These are phyloP conservation scores for Peromyscus eremicus DNA, from an alignment of 2,797 vertebrate species.

Conservation along the genomic window DNA sequence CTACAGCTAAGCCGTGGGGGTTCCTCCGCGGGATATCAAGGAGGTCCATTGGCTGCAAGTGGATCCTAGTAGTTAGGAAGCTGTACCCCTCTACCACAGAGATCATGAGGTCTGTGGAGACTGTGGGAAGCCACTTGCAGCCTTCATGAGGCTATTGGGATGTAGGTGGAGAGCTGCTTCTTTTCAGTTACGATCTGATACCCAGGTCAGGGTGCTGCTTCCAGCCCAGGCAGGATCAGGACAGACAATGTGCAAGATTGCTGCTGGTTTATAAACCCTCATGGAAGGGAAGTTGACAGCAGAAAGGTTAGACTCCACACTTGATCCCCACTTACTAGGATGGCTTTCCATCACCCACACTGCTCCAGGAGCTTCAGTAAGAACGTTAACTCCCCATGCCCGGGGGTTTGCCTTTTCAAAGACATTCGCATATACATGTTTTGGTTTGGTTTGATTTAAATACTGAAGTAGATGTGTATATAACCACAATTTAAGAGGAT, in stretches of 20 bases:
- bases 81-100: fast-evolving
- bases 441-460: not conserved
- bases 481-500: not conserved
- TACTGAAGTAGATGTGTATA: not conserved
- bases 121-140: fast-evolving
- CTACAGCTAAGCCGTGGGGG: fast-evolving
- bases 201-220: no score
- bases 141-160: not conserved
- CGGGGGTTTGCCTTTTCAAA: not conserved
- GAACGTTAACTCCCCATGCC: not conserved
- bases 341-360: fast-evolving
- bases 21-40: not conserved
- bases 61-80: fast-evolving
- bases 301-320: fast-evolving
- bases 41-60: not conserved
- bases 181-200: fast-evolving
- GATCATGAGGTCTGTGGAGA: no score
- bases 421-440: not conserved
- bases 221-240: fast-evolving
- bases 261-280: not conserved
- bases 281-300: not conserved
- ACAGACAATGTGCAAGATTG: not conserved
- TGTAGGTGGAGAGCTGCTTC: fast-evolving
- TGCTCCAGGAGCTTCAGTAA: fast-evolving
- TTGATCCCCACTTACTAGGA: no score